Base-by-base conservation (phyloP, 2,797 vertebrate species). In the Tragelaphus eurycerus region DNA sequence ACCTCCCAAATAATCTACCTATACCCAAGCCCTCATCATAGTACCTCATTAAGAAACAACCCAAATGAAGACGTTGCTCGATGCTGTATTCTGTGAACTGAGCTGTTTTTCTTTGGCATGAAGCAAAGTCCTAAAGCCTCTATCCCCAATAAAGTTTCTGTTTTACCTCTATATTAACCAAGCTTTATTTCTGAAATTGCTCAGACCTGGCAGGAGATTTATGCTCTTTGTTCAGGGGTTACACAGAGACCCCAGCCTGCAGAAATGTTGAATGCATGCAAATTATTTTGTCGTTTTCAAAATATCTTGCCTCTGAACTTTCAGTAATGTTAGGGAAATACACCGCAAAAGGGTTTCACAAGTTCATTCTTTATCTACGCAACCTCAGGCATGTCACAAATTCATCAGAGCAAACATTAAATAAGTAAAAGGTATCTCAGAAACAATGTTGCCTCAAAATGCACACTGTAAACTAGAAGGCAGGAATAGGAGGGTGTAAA, bases 311-410 rank as follows among this genome's bases (percentile, higher is more conserved):
- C 15, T 12, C 38, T 81, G 2, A 52, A 46, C 15, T 60, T 43
- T 74, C 55, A 85, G 8, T 21, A 25, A 31, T 9, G 1, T 60
- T 12, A 84, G 11, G 14, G 27, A 83, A 67, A 55, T 21, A 88
- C 1, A 78, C 0, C 34, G 0, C 21, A 29, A n/a, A 78, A 92
- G 8, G 3, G 1, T 50, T 15, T 34, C 46, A 3, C 5, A 29
- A 17, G 60, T 15, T 29, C 46, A 4, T 60, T 4, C 4, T 1
- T 50, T 34, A 23, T 6, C 34, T 34, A 2, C 11, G 1, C 50
- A 46, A 46, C 34, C 43, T 71, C 46, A 34, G 13, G 38, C 14
- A 52, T 16, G 6, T 60, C 29, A 83, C 25, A 55, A 8, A 79
- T 13, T 50, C 71, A 59, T 67, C 2, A 48, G 34, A n/a, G 23